Evolutionary conservation across 2,113 vertebrate species (phyloP).

Genomic region (Ammodramus savannarum): DNA sequence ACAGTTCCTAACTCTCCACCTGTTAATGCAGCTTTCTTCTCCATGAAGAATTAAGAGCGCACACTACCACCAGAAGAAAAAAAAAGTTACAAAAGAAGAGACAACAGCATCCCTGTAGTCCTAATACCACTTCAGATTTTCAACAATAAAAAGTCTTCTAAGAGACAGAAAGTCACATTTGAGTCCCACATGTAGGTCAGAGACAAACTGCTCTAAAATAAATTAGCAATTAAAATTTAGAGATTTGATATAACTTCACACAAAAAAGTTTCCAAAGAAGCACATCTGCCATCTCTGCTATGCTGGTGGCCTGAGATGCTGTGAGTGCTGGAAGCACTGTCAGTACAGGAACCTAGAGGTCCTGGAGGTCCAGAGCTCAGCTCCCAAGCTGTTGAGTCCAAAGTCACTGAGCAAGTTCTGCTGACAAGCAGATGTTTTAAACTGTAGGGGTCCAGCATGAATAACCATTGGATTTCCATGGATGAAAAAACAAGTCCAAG

Average conservation of each 20-base stretch:
- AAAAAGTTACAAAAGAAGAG: neutral
- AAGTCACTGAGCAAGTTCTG: neutral
- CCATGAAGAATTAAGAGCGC: neutral
- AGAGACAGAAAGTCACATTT: slow-evolving; percentile 21
- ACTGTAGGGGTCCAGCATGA: neutral
- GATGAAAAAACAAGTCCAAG: neutral
- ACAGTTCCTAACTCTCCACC: neutral
- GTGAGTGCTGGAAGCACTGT: neutral
- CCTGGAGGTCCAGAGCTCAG: neutral
- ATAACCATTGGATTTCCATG: neutral
- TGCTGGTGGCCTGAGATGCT: neutral
- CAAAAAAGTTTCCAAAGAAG: neutral
- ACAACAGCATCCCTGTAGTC: neutral
- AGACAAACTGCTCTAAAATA: slow-evolving; percentile 9
- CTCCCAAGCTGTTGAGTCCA: neutral
- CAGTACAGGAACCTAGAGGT: neutral
- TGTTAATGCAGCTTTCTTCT: neutral
- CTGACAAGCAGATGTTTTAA: slow-evolving; percentile 15
- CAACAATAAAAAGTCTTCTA: neutral
- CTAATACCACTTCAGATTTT: neutral
- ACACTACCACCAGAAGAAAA: neutral
- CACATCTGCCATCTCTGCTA: slow-evolving; percentile 19
- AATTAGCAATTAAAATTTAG: slow-evolving; percentile 51
- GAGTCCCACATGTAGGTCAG: slow-evolving; percentile 23
- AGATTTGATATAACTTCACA: neutral